A percentile compares a stretch with the other conserved stretches of the same genome.
phyloP scores from a whole-genome alignment of 2,113 vertebrate species.

The Puntigrus tetrazona region DNA sequence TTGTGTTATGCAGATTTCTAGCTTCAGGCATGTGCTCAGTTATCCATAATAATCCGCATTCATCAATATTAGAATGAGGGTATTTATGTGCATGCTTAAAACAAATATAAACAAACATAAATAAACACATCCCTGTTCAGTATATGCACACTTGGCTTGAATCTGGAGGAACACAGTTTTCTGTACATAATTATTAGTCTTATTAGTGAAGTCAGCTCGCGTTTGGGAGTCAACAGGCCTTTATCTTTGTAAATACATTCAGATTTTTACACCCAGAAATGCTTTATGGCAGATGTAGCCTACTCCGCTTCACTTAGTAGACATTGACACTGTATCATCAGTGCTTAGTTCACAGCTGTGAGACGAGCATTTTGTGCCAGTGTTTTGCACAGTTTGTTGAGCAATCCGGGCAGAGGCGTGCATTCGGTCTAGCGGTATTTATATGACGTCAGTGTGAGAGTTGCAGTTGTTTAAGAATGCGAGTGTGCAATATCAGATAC shows the following conservation, averaged over 20 bases:
- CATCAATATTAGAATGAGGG: not conserved
- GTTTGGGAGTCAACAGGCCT: not conserved
- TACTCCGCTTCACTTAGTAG: not conserved
- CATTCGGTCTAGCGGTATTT: not conserved
- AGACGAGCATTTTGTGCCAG: not conserved
- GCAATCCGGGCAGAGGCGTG: constrained; percentile 6
- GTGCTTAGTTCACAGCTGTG: not conserved
- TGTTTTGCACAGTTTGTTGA: not conserved
- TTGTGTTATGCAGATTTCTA: not conserved
- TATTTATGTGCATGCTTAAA: not conserved
- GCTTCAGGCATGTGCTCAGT: not conserved
- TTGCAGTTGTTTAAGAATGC: constrained; percentile 38
- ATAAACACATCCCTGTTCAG: not conserved
- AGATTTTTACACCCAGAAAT: not conserved
- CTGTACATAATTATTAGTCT: not conserved
- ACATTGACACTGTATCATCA: not conserved
- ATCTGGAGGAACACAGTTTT: not conserved
- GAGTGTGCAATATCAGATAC: constrained; percentile 38
- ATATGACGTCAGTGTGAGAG: constrained; percentile 20
- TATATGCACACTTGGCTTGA: not conserved
- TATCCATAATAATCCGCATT: not conserved
- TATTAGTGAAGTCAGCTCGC: not conserved
- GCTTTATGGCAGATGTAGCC: not conserved
- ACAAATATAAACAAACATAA: not conserved
- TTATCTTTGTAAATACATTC: not conserved